Evolutionary conservation across 2,888 invertebrate species (phyloP).

Genomic region (Microctonus brassicae): DNA sequence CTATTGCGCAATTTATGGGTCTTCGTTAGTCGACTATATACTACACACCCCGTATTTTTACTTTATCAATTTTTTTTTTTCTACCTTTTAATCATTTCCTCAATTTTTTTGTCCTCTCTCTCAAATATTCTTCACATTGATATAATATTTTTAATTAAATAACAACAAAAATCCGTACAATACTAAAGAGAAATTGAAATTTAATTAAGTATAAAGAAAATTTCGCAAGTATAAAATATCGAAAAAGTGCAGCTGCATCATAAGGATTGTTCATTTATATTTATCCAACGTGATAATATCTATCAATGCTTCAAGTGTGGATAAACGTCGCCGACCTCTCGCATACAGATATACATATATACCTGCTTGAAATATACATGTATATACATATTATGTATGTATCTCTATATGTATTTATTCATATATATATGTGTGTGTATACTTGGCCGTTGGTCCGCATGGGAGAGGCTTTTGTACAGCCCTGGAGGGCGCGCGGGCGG

Average conservation of each 20-base stretch:
- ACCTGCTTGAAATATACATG: no score
- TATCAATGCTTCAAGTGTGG: conserved; percentile 15
- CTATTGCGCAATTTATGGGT: conserved; percentile 62
- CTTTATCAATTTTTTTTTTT: conserved; percentile 34
- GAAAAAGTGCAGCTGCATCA: conserved; percentile 14
- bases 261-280: conserved; percentile 7
- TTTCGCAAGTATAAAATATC: not conserved
- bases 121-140: not conserved
- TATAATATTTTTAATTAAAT: not conserved
- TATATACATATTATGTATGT: no score
- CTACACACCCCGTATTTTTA: conserved; percentile 17
- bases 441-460: conserved; percentile 25
- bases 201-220: not conserved
- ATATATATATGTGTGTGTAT: not conserved
- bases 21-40: conserved; percentile 53
- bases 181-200: conserved; percentile 3
- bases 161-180: not conserved
- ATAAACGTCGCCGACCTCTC: conserved; percentile 34
- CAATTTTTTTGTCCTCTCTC: not conserved
- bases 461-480: conserved; percentile 53
- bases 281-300: conserved; percentile 9
- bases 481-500: conserved; percentile 50
- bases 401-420: no score
- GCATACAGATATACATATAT: not conserved
- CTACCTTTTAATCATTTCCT: not conserved